These are phyloP conservation scores for Eupithecia abbreviata DNA, from an alignment of 2,888 invertebrate species.

Conservation along the genomic window DNA sequence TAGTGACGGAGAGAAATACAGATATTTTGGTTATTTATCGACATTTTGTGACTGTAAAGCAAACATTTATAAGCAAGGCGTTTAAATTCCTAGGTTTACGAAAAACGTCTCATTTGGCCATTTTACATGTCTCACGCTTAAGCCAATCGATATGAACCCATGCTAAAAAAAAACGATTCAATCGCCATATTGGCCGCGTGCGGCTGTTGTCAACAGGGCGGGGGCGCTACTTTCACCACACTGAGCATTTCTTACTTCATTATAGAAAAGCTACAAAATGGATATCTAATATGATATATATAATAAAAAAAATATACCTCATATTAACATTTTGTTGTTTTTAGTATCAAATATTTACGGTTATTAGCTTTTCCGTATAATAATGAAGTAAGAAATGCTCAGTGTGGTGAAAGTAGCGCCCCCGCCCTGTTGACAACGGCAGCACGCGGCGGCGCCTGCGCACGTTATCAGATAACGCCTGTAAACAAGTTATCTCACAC, in stretches of 20 bases:
- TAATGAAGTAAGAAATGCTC: not conserved
- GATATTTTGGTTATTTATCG: not conserved
- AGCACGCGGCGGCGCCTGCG: not conserved
- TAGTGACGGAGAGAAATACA: not conserved
- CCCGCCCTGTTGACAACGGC: not conserved
- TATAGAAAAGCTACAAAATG: too few species aligned
- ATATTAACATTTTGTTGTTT: not conserved
- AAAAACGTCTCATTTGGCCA: too few species aligned
- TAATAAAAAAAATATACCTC: too few species aligned
- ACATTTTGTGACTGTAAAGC: too few species aligned
- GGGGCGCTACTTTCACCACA: too few species aligned
- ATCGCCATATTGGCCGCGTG: not conserved
- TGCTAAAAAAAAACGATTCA: not conserved
- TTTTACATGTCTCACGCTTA: too few species aligned
- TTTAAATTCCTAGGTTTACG: too few species aligned
- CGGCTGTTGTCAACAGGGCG: too few species aligned
- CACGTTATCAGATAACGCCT: constrained; percentile 13
- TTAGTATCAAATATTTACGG: not conserved
- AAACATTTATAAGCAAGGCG: too few species aligned
- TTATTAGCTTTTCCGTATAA: not conserved
- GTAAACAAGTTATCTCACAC: constrained; percentile 32
- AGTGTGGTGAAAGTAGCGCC: not conserved
- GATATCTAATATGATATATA: too few species aligned
- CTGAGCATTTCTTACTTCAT: too few species aligned
- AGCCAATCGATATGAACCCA: not conserved